Evolutionary conservation across 2,797 vertebrate species (phyloP).

Genomic region (Pseudochromis fuscus): DNA sequence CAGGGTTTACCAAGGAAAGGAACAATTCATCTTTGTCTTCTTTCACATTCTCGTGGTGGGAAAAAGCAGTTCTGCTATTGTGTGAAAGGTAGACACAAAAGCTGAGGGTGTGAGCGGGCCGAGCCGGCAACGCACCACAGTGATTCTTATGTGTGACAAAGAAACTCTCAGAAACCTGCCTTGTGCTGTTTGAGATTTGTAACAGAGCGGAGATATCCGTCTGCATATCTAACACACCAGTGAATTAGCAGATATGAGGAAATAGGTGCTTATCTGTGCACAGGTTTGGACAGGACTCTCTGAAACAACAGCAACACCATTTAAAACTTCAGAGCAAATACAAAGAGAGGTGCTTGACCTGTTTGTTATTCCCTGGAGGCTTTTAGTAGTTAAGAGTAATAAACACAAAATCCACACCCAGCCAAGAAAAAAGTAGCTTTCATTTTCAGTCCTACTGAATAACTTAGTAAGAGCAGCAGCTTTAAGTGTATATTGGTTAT

Average conservation of each 20-base stretch:
- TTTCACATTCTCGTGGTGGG: constrained; percentile 90
- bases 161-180: constrained; percentile 47
- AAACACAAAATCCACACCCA: neutral
- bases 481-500: constrained; percentile 3
- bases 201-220: constrained; percentile 3
- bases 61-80: constrained; percentile 82
- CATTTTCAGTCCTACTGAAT: constrained; percentile 16
- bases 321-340: neutral
- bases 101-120: constrained; percentile 78
- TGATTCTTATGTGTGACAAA: constrained; percentile 68
- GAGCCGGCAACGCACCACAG: constrained; percentile 64
- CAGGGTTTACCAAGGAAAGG: constrained; percentile 44
- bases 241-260: neutral
- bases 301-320: neutral
- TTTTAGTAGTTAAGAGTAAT: constrained; percentile 1
- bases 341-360: constrained; percentile 29
- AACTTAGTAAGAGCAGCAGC: neutral
- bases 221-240: constrained; percentile 6
- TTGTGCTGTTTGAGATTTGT: constrained; percentile 31
- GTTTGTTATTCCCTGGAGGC: constrained; percentile 30
- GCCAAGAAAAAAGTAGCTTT: neutral
- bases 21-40: constrained; percentile 78
- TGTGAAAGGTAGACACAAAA: constrained; percentile 82
- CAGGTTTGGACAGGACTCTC: neutral
- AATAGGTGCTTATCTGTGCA: constrained; percentile 1